Base-by-base conservation (phyloP, 2,113 vertebrate species). In the Sapayoa aenigma region DNA sequence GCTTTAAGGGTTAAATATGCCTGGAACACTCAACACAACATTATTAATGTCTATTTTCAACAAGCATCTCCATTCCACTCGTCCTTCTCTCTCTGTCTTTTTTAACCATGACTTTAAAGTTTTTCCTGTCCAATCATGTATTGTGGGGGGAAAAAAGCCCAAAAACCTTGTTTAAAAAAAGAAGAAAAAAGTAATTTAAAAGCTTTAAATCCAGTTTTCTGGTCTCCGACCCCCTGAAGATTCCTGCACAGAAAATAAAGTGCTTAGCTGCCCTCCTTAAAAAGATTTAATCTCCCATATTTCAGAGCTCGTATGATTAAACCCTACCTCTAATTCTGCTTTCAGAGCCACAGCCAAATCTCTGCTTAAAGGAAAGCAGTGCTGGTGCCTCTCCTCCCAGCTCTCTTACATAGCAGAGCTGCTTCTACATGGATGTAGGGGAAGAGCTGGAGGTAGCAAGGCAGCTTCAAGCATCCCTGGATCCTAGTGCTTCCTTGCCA, bases 241-340 rank as follows among this genome's bases (percentile, higher is more conserved):
- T 97, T 85, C 96, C 77, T 82, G 59, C 77, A 49, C 88, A 65
- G 94, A 87, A 96, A 93, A 95, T 90, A 93, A 94, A 71, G 73
- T 88, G 66, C 81, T 91, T 94, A 81, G 76, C 86, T 4, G 12
- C 72, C 84, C 84, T 81, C 55, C 87, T 87, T 95, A 80, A 74
- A 94, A 92, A 95, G 95, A 90, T 82, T 88, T 93, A 81, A 96
- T 96, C 94, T 95, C 44, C 80, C 76, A 39, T 93, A 93, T 96
- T 97, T 96, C 77, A 96, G 83, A 83, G 82, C 83, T 96, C 74
- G 81, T 82, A 81, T 93, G 95, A 95, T 96, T 95, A 95, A 96
- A 67, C 69, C 14, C 83, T 80, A 68, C 84, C 76, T 85, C 86
- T 90, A 91, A 79, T 96, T 94, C 90, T 47, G n/a, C 87, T 97